These are phyloP conservation scores for Haliaeetus leucogaster DNA, from an alignment of 2,113 vertebrate genomes.

Conservation along the genomic window DNA sequence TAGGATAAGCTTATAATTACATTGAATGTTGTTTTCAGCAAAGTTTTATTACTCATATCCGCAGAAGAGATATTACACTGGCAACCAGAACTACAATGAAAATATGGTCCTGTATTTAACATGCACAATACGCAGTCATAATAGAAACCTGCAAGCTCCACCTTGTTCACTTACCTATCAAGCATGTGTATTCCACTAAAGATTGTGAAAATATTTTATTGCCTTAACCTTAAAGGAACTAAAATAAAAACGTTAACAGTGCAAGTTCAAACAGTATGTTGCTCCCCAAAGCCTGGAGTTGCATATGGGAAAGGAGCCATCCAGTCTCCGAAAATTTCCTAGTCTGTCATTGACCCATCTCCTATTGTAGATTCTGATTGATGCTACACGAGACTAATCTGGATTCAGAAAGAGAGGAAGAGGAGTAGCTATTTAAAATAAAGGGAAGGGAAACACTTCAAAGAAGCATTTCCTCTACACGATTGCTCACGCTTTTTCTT, in stretches of 20 bases:
- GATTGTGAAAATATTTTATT: not conserved
- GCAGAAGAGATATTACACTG: not conserved
- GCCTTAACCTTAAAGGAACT: not conserved
- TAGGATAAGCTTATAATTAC: not conserved
- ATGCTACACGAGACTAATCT: not conserved
- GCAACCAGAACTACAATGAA: not conserved
- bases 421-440: not conserved
- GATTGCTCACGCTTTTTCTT: not conserved
- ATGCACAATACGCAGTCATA: not conserved
- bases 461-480: not conserved
- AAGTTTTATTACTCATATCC: not conserved
- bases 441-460: not conserved
- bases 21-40: not conserved
- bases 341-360: not conserved
- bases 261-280: not conserved
- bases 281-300: not conserved
- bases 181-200: not conserved
- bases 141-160: not conserved
- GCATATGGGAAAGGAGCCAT: not conserved
- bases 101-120: not conserved
- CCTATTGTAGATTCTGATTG: not conserved
- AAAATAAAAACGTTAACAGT: not conserved
- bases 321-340: not conserved
- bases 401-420: not conserved
- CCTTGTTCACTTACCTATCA: not conserved